Evolutionary conservation across 1,140 invertebrate genomes (phyloP).

Genomic region (Lasioglossum albipes): DNA sequence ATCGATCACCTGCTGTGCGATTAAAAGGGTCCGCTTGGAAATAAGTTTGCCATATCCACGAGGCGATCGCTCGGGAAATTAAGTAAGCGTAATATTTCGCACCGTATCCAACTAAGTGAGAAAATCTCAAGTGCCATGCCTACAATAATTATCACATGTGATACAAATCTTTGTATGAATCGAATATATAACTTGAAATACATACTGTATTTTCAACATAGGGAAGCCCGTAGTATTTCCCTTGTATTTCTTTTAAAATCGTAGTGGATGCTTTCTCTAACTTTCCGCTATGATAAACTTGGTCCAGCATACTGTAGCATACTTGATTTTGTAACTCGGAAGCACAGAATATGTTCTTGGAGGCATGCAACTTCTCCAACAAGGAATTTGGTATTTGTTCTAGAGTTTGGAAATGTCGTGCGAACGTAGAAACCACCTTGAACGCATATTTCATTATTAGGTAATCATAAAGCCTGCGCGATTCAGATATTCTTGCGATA

Average conservation of each 20-base stretch:
- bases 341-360: conserved; percentile 92
- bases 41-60: conserved; percentile 94
- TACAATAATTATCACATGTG: conserved; percentile 68
- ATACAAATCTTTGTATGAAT: conserved; percentile 8
- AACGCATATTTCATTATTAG: background rate
- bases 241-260: conserved; percentile 89
- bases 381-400: conserved; percentile 90
- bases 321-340: conserved; percentile 96
- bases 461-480: background rate
- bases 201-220: conserved; percentile 92
- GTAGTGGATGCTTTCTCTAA: conserved; percentile 85
- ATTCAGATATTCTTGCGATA: conserved; percentile 8
- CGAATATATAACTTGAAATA: conserved; percentile 37
- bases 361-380: conserved; percentile 88
- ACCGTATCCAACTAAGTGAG: conserved; percentile 98
- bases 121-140: conserved; percentile 98
- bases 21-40: conserved; percentile 92
- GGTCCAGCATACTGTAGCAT: conserved; percentile 87
- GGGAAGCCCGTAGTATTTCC: conserved; percentile 91
- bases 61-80: conserved; percentile 95
- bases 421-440: conserved; percentile 92
- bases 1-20: conserved; percentile 87
- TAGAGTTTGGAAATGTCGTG: conserved; percentile 94
- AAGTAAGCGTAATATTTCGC: conserved; percentile 99
- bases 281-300: conserved; percentile 89